Percentiles rank a stretch among this genome's conserved stretches.
phyloP scores from a whole-genome alignment of 1,140 invertebrate species.

The Pantala flavescens region DNA sequence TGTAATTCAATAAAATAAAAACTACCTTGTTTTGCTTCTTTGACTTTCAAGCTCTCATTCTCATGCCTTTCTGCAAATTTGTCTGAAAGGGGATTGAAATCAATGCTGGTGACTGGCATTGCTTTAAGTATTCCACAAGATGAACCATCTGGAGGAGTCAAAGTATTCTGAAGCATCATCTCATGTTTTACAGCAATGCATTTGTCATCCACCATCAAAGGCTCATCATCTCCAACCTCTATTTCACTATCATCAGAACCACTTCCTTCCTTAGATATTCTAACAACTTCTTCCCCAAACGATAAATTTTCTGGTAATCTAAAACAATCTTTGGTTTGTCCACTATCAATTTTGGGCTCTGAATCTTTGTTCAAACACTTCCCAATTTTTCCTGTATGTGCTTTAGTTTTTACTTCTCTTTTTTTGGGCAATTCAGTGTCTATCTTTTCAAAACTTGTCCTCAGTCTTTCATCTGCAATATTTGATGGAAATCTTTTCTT shows the following conservation, averaged over 20 bases:
- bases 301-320: slow-evolving; percentile 34
- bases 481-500: slow-evolving; percentile 21
- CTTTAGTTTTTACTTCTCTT: slow-evolving; percentile 31
- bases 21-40: slow-evolving; percentile 15
- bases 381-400: neutral
- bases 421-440: slow-evolving; percentile 26
- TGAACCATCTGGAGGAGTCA: too few relatives aligned
- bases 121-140: too few relatives aligned
- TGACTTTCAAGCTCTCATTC: slow-evolving; percentile 20
- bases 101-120: too few relatives aligned
- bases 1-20: too few relatives aligned
- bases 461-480: slow-evolving; percentile 11
- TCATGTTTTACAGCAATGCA: neutral
- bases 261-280: slow-evolving; percentile 29
- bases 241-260: slow-evolving; percentile 44
- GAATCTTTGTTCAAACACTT: slow-evolving; percentile 30
- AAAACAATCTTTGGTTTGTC: slow-evolving; percentile 24
- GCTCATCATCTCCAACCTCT: slow-evolving; percentile 41
- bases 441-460: neutral
- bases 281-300: slow-evolving; percentile 47
- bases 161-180: too few relatives aligned
- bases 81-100: neutral
- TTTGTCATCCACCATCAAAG: slow-evolving; percentile 12
- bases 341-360: slow-evolving; percentile 26
- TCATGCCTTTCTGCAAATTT: neutral